These are phyloP conservation scores for Danionella dracula DNA, from an alignment of 2,797 vertebrate genomes.

Conservation along the genomic window DNA sequence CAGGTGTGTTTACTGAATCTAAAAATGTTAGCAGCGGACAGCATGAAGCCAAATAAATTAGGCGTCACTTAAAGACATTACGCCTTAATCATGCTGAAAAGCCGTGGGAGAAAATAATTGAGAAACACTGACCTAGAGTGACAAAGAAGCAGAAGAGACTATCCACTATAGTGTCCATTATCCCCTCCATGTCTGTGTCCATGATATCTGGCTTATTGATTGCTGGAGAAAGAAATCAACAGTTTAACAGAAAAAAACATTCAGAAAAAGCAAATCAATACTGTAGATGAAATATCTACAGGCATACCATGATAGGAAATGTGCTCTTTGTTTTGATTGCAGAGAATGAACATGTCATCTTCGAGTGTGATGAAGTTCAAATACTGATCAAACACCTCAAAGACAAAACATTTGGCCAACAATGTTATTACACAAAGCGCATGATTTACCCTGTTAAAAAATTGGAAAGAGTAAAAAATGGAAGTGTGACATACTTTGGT, in stretches of 20 bases:
- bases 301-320: constrained; percentile 90
- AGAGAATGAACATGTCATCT: constrained; percentile 95
- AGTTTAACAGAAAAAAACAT: neutral
- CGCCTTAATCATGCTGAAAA: too few species aligned
- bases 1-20: too few species aligned
- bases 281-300: neutral
- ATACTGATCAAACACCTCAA: constrained; percentile 98
- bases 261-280: neutral
- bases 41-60: too few species aligned
- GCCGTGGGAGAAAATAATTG: too few species aligned
- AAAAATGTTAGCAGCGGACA: too few species aligned
- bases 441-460: too few species aligned
- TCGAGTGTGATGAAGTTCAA: constrained; percentile 98
- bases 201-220: constrained; percentile 92
- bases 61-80: too few species aligned
- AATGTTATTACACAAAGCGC: neutral
- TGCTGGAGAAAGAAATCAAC: constrained; percentile 57
- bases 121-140: constrained; percentile 84
- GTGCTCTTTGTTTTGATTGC: constrained; percentile 94
- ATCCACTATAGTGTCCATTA: constrained; percentile 98
- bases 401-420: constrained; percentile 3
- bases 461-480: too few species aligned
- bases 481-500: constrained; percentile 78
- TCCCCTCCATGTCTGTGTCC: constrained; percentile 94
- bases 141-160: constrained; percentile 98